A percentile compares a stretch with the other conserved stretches of the same genome.
Conservation (phyloP, 1,140 invertebrate genomes). For the Orussus abietinus region DNA sequence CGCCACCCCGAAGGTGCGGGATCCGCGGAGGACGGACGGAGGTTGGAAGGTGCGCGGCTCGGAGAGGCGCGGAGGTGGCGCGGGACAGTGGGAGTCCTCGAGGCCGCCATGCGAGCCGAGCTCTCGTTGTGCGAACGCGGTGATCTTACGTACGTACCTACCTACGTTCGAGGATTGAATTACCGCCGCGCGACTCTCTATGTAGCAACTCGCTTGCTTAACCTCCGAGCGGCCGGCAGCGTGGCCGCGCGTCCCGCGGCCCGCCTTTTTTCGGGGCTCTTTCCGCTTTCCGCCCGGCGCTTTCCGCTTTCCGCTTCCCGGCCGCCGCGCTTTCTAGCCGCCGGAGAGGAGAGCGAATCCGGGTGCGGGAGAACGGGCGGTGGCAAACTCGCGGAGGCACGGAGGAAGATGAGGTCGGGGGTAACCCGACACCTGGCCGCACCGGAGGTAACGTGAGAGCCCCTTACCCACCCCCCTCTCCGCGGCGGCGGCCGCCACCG, state of each 20-base stretch:
- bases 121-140: conserved; percentile 13
- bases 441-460: conserved; percentile 44
- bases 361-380: conserved; percentile 23
- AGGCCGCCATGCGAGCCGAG: conserved; percentile 43
- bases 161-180: conserved; percentile 28
- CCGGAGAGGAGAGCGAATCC: neutral
- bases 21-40: conserved; percentile 32
- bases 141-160: conserved; percentile 11
- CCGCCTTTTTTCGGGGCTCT: no score
- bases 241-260: no score
- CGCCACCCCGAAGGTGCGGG: conserved; percentile 55
- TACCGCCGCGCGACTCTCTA: conserved; percentile 32
- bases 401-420: conserved; percentile 42
- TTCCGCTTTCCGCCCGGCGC: no score
- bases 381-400: conserved; percentile 46
- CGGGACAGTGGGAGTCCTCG: conserved; percentile 23
- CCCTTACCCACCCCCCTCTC: conserved; percentile 21
- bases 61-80: neutral
- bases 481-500: conserved; percentile 10
- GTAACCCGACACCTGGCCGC: conserved; percentile 42
- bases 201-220: conserved; percentile 30
- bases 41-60: conserved; percentile 1
- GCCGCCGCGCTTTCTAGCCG: conserved; percentile 18
- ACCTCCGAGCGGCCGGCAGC: conserved; percentile 11
- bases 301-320: conserved; percentile 20